Evolutionary conservation across 2,797 vertebrate genomes (phyloP), one percentile per base, ranked within the genome.

Genomic region (Podargus strigoides): DNA sequence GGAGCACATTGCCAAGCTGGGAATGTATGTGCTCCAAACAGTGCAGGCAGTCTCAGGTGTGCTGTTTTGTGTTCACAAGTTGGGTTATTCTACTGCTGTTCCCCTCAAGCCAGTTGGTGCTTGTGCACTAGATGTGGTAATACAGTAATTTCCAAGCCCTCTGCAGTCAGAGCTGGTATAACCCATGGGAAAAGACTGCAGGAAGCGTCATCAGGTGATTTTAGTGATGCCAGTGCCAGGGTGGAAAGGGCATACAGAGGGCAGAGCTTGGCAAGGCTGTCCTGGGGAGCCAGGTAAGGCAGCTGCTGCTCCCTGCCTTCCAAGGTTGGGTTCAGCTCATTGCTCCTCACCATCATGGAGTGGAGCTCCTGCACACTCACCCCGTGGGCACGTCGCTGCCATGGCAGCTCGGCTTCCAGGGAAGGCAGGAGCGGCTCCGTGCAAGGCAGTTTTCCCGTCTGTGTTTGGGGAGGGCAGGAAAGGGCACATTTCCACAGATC

Each of bases 1-100:
- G 49, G 11, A 55, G 3, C 21, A 6, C 9, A 4, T 7, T 53
- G 42, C 72, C 73, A 36, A 1, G 20, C 14, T 20, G 77, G 49
- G 27, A 56, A 32, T 9, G 6, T 0, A 0, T 23, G 14, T 44
- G 37, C 47, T 53, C 55, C 58, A 15, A 30, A 67, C 42, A 74
- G 60, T 74, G 41, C 0, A 0, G 39, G 87, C 44, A 58, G 28
- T 15, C 50, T 37, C 18, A 30, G 59, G 34, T 6, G 0, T 5
- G 2, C 0, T 9, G 44, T 19, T 60, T 23, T 50, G 64, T 72
- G 53, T 52, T 74, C 70, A 69, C 44, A 49, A 47, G 11, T 5
- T 47, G n/a, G 16, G 56, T 46, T 80, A 12, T 37, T 86, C 26
- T 70, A 12, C 47, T 74, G 52, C 53, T 86, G 7, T 72, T 86